Base-by-base conservation (phyloP, 2,888 invertebrate species). In the Agriotes lineatus region DNA sequence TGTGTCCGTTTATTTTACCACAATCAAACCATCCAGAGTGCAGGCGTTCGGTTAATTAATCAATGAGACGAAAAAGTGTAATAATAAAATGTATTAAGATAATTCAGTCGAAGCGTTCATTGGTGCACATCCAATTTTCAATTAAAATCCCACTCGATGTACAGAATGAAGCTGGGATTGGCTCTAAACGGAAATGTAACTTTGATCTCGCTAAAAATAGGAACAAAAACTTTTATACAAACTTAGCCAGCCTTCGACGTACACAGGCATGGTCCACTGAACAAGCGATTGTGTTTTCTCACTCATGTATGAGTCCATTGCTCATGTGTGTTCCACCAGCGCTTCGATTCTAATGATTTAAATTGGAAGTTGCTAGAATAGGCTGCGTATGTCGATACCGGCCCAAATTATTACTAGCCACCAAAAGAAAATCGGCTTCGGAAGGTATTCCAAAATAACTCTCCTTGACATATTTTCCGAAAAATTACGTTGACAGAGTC, bases 271-370 rank as follows among this genome's bases (percentile, higher is more conserved):
- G 83, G 81, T 82, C 78, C 77, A 78, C 74, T 81, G 81, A 75
- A 76, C 80, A 78, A 72, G 52, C 80, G 77, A 83, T 83, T 83
- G 82, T 82, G 77, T 82, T 82, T 81, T 77, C 78, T 79, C 82
- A 78, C 77, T 82, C 82, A 82, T 82, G 82, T 82, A 82, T 81
- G 80, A 77, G 77, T 71, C 65, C 42, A 58, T 67, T 64, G 70
- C 67, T 70, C n/a, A 63, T 68, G 54, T 69, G 62, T 71, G 64
- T 61, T 69, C 33, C 58, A 67, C 56, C 61, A 58, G 52, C n/a
- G 71, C 52, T 68, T 70, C 66, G 65, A 63, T 65, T 69, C 57
- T 69, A 63, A 61, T 65, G 64, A 54, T 66, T 64, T 69, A 71
- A 71, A 68, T 71, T 67, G 70, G 52, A 67, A 67, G 62, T 52